Percentiles rank a stretch among this genome's conserved stretches.
Evolutionary conservation across 2,888 invertebrate genomes (phyloP).

Genomic region (Microctonus aethiopoides): DNA sequence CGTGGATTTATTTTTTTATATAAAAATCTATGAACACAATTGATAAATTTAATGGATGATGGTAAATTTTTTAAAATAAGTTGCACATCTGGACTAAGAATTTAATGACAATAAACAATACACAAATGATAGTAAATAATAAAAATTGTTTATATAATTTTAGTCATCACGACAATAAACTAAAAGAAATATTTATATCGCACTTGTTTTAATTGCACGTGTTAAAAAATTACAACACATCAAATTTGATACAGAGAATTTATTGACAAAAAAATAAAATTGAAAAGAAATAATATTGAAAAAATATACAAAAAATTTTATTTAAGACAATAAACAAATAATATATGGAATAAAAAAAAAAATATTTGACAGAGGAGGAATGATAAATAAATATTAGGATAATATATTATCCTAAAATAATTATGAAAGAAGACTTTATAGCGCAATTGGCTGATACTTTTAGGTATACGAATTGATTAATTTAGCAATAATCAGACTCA

Average conservation of each 20-base stretch:
- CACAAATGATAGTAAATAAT: slow-evolving; percentile 26
- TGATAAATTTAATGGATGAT: neutral
- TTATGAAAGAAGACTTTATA: slow-evolving; percentile 19
- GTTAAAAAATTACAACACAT: neutral
- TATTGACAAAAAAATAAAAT: slow-evolving; percentile 17
- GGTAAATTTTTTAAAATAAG: slow-evolving; percentile 35
- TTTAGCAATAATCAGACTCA: slow-evolving; percentile 10
- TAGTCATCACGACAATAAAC: neutral
- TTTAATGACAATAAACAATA: slow-evolving; percentile 1
- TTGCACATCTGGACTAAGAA: slow-evolving; percentile 34
- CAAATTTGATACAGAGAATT: slow-evolving; percentile 24
- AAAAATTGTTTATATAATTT: slow-evolving; percentile 1
- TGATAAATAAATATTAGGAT: neutral
- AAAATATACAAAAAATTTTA: slow-evolving; percentile 11
- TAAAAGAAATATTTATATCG: slow-evolving; percentile 27
- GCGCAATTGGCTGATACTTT: slow-evolving; percentile 59
- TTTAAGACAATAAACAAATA: neutral
- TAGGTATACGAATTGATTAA: slow-evolving; percentile 43
- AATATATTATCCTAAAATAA: neutral
- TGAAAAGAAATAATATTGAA: neutral
- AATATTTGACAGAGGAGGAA: neutral
- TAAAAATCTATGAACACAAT: slow-evolving; percentile 32
- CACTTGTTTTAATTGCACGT: slow-evolving; percentile 45
- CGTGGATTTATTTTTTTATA: slow-evolving; percentile 39
- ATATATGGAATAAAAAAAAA: neutral